phyloP scores from a whole-genome alignment of 2,888 invertebrate genomes.

The Cetonia aurata region DNA sequence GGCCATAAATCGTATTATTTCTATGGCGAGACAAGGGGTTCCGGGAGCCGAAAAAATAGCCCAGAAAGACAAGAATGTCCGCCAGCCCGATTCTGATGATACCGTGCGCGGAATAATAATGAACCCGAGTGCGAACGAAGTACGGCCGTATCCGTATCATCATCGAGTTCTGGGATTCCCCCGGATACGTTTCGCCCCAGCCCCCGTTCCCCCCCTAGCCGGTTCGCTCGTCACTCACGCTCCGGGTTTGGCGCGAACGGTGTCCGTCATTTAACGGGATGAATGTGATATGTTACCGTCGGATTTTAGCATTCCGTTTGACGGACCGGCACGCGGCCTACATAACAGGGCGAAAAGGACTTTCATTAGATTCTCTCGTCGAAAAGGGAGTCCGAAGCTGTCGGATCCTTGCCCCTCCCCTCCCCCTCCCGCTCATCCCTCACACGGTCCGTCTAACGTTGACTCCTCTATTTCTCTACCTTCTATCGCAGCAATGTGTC shows the following conservation, averaged over 20 bases:
- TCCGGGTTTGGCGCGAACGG: slow-evolving; percentile 37
- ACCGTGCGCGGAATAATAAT: slow-evolving; percentile 65
- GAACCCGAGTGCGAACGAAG: slow-evolving; percentile 49
- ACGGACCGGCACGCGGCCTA: slow-evolving; percentile 54
- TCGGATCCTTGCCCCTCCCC: slow-evolving; percentile 10
- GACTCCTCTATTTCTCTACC: slow-evolving; percentile 2
- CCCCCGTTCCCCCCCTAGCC: too few species aligned
- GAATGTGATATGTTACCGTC: slow-evolving; percentile 58
- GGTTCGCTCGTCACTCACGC: not conserved
- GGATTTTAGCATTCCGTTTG: slow-evolving; percentile 57
- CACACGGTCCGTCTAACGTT: slow-evolving; percentile 16
- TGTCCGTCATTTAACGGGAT: slow-evolving; percentile 57
- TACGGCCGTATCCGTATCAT: slow-evolving; percentile 31
- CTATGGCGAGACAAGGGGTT: slow-evolving; percentile 47
- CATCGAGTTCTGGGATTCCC: slow-evolving; percentile 27
- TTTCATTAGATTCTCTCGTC: slow-evolving; percentile 53
- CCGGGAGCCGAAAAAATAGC: slow-evolving; percentile 60
- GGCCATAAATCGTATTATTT: slow-evolving; percentile 65
- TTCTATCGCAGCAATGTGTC: not conserved
- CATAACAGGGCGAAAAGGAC: slow-evolving; percentile 53
- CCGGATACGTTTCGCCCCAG: slow-evolving; percentile 16
- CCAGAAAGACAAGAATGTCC: slow-evolving; percentile 66
- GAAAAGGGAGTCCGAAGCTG: slow-evolving; percentile 40
- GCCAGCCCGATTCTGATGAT: slow-evolving; percentile 63
- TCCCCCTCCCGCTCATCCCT: too few species aligned